These are phyloP conservation scores for Drosophila persimilis DNA, from an alignment of 1,140 invertebrate genomes.

Conservation along the genomic window DNA sequence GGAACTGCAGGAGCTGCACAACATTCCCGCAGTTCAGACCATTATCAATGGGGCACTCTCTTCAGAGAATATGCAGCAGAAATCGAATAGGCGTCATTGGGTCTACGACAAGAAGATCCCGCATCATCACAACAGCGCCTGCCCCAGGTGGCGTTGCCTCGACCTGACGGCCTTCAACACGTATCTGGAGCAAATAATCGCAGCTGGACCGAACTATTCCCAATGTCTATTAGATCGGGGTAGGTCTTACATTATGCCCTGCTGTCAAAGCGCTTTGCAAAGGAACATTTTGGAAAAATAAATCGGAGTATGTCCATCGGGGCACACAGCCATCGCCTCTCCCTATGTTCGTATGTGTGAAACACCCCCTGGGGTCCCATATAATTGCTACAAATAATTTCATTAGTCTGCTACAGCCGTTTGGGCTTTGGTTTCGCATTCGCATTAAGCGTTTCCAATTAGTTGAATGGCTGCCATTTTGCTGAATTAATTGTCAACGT, in stretches of 20 bases:
- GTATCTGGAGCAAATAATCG: constrained; percentile 44
- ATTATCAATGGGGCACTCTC: constrained; percentile 88
- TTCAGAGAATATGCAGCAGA: constrained; percentile 83
- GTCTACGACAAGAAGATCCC: constrained; percentile 83
- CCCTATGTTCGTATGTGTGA: constrained; percentile 13
- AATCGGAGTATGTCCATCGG: background rate
- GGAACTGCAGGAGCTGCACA: constrained; percentile 86
- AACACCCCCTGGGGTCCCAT: constrained; percentile 63
- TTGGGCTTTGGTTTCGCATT: constrained; percentile 56
- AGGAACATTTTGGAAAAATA: constrained; percentile 23
- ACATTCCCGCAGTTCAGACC: constrained; percentile 86
- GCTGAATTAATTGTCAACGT: constrained; percentile 76
- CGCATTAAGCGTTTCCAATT: constrained; percentile 75
- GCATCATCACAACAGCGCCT: constrained; percentile 52
- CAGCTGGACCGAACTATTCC: constrained; percentile 8
- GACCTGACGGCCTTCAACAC: constrained; percentile 38
- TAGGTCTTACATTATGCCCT: constrained; percentile 19
- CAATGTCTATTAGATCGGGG: constrained; percentile 8
- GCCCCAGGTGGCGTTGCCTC: constrained; percentile 45
- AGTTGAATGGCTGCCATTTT: constrained; percentile 73
- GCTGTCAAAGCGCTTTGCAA: constrained; percentile 10
- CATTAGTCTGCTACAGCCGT: constrained; percentile 52
- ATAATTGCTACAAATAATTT: constrained; percentile 76
- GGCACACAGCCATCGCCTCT: no score
- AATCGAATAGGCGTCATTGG: constrained; percentile 85